Evolutionary conservation across 2,888 invertebrate species (phyloP).

Genomic region (Tipula helvola): DNA sequence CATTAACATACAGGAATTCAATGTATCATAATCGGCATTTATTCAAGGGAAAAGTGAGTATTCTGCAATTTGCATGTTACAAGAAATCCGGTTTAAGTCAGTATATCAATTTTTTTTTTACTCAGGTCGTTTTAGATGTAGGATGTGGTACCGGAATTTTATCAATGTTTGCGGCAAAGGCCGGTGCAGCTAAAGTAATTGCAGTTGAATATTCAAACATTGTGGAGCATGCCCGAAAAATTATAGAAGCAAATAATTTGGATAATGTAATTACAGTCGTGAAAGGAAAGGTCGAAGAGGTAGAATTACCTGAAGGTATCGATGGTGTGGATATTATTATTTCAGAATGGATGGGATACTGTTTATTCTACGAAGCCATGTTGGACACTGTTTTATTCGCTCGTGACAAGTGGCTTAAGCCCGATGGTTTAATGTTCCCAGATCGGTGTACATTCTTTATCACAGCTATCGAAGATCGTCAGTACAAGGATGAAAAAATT

Average conservation of each 20-base stretch:
- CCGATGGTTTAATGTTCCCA: slow-evolving; percentile 77
- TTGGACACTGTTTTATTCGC: slow-evolving; percentile 97
- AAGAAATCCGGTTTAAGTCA: not conserved
- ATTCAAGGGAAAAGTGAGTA: slow-evolving; percentile 66
- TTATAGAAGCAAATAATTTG: slow-evolving; percentile 75
- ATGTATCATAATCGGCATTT: slow-evolving; percentile 99
- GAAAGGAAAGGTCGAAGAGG: slow-evolving; percentile 90
- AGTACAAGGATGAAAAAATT: slow-evolving; percentile 99
- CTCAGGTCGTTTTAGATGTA: slow-evolving; percentile 82
- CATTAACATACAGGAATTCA: slow-evolving; percentile 94
- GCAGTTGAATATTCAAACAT: slow-evolving; percentile 99
- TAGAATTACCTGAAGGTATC: slow-evolving; percentile 78
- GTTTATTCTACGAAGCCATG: slow-evolving; percentile 98
- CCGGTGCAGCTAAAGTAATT: slow-evolving; percentile 89
- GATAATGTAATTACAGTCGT: slow-evolving; percentile 70
- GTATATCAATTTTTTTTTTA: not conserved
- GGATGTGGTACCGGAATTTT: slow-evolving; percentile 98
- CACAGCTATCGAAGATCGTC: slow-evolving; percentile 88
- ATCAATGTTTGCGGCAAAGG: slow-evolving; percentile 99
- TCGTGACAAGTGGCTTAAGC: slow-evolving; percentile 91
- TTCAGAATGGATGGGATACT: slow-evolving; percentile 70
- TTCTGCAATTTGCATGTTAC: not conserved
- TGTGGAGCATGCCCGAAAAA: slow-evolving; percentile 92
- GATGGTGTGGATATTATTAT: slow-evolving; percentile 88
- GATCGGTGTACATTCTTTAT: slow-evolving; percentile 89